Evolutionary conservation across 2,797 vertebrate species (phyloP).

Genomic region (Micropoecilia bifurca): DNA sequence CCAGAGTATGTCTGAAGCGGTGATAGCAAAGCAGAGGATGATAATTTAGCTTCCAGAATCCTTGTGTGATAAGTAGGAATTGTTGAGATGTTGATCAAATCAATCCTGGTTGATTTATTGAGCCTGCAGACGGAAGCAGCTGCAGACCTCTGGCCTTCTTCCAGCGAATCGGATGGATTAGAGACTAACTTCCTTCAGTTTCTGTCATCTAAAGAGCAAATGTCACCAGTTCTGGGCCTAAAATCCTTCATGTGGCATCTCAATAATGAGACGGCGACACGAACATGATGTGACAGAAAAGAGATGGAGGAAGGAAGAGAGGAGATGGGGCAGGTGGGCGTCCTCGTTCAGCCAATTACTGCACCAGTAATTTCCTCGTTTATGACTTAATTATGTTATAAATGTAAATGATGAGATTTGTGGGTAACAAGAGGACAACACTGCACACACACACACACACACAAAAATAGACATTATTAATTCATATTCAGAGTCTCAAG

Average conservation of each 20-base stretch:
- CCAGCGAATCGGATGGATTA: background rate
- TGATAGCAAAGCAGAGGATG: background rate
- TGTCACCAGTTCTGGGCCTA: constrained; percentile 11
- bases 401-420: constrained; percentile 48
- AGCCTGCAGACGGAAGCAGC: background rate
- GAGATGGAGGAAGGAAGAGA: constrained; percentile 30
- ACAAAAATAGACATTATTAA: background rate
- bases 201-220: constrained; percentile 2
- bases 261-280: background rate
- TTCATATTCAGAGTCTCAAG: background rate
- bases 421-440: constrained; percentile 20
- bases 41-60: background rate
- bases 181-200: background rate
- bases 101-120: background rate
- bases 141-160: background rate
- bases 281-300: background rate
- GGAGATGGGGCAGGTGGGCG: constrained; percentile 50
- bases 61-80: background rate
- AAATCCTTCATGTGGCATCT: constrained; percentile 1
- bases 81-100: background rate
- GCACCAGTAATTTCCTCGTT: constrained; percentile 58
- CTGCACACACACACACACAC: constrained; percentile 11
- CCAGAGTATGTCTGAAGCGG: background rate
- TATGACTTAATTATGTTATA: constrained; percentile 59
- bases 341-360: constrained; percentile 49